Percentiles rank a stretch among this genome's conserved stretches.
phyloP scores from a whole-genome alignment of 2,113 vertebrate genomes.

The Elaphurus davidianus region DNA sequence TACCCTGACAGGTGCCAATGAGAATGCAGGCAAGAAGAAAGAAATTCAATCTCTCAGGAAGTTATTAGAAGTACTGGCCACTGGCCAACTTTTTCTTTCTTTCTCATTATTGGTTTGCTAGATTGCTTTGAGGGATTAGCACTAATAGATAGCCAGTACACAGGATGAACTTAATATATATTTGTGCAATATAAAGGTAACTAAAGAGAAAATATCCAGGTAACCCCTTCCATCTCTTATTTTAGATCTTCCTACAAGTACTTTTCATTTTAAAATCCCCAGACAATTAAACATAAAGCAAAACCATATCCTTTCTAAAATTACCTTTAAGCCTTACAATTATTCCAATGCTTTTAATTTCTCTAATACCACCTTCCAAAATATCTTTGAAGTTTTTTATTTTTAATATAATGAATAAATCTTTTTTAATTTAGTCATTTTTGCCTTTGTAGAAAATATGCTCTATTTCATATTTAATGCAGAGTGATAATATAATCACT shows the following conservation, averaged over 20 bases:
- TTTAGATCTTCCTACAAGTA: neutral
- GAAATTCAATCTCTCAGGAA: conserved; percentile 3
- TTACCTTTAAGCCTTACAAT: neutral
- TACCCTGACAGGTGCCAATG: neutral
- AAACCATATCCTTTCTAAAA: neutral
- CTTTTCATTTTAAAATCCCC: conserved; percentile 18
- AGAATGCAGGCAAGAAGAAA: conserved; percentile 6
- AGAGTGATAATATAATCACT: neutral
- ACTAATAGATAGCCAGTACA: neutral
- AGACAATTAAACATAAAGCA: neutral
- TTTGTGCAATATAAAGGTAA: neutral
- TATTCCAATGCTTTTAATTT: neutral
- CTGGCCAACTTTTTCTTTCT: neutral
- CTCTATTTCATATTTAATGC: neutral
- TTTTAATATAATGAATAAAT: neutral
- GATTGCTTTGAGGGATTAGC: neutral
- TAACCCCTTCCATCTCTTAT: neutral
- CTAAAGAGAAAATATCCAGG: neutral
- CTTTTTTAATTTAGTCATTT: neutral
- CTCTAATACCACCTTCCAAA: neutral
- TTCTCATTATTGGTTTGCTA: neutral
- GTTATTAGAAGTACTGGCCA: neutral
- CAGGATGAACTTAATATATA: neutral
- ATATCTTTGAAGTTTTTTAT: neutral
- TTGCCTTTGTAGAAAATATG: conserved; percentile 21